phyloP scores from a whole-genome alignment of 2,797 vertebrate species.

The Xerus rutilus region DNA sequence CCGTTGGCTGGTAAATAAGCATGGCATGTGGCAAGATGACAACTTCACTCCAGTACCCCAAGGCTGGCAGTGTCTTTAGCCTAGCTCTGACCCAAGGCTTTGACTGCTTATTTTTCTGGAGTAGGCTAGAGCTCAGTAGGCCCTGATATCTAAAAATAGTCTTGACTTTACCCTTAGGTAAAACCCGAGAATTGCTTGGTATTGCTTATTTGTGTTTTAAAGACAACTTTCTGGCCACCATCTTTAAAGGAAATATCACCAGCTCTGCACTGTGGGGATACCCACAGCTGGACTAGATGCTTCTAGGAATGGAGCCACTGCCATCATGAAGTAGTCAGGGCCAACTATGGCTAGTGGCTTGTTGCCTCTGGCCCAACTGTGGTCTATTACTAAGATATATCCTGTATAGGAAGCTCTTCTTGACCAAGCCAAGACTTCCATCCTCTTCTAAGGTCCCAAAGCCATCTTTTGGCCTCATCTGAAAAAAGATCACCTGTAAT shows the following conservation, averaged over 20 bases:
- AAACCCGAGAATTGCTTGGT: neutral
- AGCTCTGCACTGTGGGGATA: neutral
- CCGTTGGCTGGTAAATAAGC: neutral
- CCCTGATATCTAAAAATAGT: neutral
- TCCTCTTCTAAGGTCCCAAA: slow-evolving; percentile 8
- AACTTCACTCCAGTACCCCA: neutral
- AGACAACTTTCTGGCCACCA: neutral
- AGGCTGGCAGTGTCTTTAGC: neutral
- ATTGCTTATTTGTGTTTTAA: neutral
- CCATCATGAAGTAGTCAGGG: neutral
- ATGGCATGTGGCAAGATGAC: neutral
- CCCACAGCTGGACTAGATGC: neutral
- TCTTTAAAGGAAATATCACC: neutral
- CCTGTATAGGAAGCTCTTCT: neutral
- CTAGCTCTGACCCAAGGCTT: neutral
- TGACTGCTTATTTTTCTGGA: neutral
- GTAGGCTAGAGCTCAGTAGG: neutral
- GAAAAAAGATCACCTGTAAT: neutral
- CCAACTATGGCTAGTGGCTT: neutral
- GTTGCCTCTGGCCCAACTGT: neutral
- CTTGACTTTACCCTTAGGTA: neutral
- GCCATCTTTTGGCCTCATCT: neutral
- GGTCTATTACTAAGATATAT: neutral
- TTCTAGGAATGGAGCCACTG: neutral
- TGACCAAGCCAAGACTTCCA: neutral